phyloP scores from a whole-genome alignment of 2,888 invertebrate genomes.

The Elmis aenea region DNA sequence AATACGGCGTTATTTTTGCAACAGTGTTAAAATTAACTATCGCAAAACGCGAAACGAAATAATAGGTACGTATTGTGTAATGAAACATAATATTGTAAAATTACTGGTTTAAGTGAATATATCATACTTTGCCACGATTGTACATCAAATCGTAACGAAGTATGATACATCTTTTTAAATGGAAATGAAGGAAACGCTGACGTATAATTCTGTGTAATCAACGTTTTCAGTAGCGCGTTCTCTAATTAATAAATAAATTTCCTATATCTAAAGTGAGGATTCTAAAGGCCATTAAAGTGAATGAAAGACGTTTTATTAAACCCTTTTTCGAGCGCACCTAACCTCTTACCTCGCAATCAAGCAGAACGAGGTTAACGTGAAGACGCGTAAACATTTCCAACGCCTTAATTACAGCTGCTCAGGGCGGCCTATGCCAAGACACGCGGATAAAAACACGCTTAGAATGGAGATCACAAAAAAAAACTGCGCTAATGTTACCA shows the following conservation, averaged over 20 bases:
- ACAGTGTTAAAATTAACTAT: too few species aligned
- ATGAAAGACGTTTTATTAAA: constrained; percentile 37
- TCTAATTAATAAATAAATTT: constrained; percentile 33
- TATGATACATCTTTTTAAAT: constrained; percentile 21
- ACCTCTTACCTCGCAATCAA: constrained; percentile 37
- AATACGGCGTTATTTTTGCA: too few species aligned
- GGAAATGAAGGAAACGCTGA: constrained; percentile 19
- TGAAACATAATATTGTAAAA: too few species aligned
- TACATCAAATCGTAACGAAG: too few species aligned
- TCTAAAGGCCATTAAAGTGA: constrained; percentile 30
- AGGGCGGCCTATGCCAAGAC: constrained; percentile 13
- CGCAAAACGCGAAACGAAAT: too few species aligned
- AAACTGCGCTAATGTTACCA: too few species aligned
- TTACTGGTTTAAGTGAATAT: too few species aligned
- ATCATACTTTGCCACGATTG: too few species aligned
- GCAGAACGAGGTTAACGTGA: constrained; percentile 37
- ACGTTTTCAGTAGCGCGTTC: constrained; percentile 23
- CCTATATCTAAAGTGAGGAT: constrained; percentile 26
- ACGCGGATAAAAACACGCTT: constrained; percentile 13
- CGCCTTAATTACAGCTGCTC: constrained; percentile 38
- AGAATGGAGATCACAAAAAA: too few species aligned
- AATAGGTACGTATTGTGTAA: too few species aligned
- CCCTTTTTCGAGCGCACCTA: constrained; percentile 30
- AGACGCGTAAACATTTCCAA: constrained; percentile 39
- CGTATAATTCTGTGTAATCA: constrained; percentile 26